Base-by-base conservation (phyloP, 2,888 invertebrate species). In the Phortica magna region DNA sequence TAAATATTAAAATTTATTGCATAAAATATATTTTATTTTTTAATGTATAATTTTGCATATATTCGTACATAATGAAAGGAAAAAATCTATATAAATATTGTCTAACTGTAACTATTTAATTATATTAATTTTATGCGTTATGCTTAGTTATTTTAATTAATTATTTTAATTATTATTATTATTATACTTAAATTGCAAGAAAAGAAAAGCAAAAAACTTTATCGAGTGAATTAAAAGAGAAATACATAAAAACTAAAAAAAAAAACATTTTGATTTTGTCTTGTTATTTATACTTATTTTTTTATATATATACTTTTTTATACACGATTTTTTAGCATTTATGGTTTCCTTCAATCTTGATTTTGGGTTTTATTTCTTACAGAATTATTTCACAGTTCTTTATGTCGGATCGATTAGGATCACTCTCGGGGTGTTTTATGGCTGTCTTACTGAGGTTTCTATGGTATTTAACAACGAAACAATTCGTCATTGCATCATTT, bases 101-200 rank as follows among this genome's bases (percentile, higher is more conserved):
- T 70, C 77, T 88, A 88, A 80, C 19, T 53, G 68, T 31, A 71
- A 88, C 85, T 84, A 83, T 85, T 87, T 88, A 82, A 76, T 72
- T 81, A 78, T 83, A 83, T 81, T 84, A 84, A 87, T 88, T 87
- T 83, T 85, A 85, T 85, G 88, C 85, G 88, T 85, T 85, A 85
- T 82, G 71, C 78, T 81, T 81, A 84, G 88, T 89, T 89, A 88
- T 83, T 85, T 82, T 83, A 81, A 82, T 82, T 80, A 61, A 82
- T 81, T 83, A 81, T 85, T 78, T 78, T 81, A 83, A 85, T 84
- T 87, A 89, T 89, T 88, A 88, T 82, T 83, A 81, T 86, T 85
- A 82, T 78, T 81, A 48, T 80, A 84, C 82, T 85, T 83, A 85
- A 83, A 77, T 82, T 79, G 78, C 82, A 81, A 80, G 80, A 79